Evolutionary conservation across 2,888 invertebrate species (phyloP), one percentile per base, ranked within the genome.

Genomic region (Protonemura montana): DNA sequence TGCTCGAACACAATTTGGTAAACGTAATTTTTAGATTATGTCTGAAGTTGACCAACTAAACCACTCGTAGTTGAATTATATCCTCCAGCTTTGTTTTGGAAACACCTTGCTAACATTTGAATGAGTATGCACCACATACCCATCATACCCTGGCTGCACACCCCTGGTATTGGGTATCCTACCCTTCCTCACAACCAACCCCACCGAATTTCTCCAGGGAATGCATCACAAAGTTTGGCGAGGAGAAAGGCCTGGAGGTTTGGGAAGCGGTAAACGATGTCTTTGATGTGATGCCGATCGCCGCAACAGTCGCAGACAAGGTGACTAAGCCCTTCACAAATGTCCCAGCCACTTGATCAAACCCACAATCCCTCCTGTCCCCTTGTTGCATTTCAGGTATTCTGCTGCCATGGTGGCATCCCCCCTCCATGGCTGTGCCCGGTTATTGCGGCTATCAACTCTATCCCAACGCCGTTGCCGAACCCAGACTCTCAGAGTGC

Each of bases 341-440:
- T n/a, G n/a, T n/a, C n/a, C n/a, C n/a, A n/a, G n/a, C n/a, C n/a
- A n/a, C n/a, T n/a, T n/a, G 41, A 41, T 7, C 5, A 5, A 41
- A 13, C 86, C 96, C 95, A 0, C 94, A 95, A 80, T 92, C 92
- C 77, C 94, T 25, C 81, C 21, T 27, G 6, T 81, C 16, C 21
- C n/a, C 78, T 27, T 13, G 78, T 27, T 13, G 28, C 2, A 3
- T 28, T 82, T 6, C 84, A 84, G 84, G 21, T 84, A 91, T 96
- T 96, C 90, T 96, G 96, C 91, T 95, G 95, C 87, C 96, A 96
- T 90, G 96, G 96, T 25, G 96, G 96, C 7, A 95, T 96, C 87
- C 96, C 96, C 0, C 95, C 95, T 0, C 94, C 95, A 0, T 94
- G 93, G 93, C 91, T 94, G 87, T 94, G 94, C 88, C 94, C 94